Evolutionary conservation across 2,888 invertebrate species (phyloP), one percentile per base, ranked within the genome.

Genomic region (Gastracanthus pulcherrimus): DNA sequence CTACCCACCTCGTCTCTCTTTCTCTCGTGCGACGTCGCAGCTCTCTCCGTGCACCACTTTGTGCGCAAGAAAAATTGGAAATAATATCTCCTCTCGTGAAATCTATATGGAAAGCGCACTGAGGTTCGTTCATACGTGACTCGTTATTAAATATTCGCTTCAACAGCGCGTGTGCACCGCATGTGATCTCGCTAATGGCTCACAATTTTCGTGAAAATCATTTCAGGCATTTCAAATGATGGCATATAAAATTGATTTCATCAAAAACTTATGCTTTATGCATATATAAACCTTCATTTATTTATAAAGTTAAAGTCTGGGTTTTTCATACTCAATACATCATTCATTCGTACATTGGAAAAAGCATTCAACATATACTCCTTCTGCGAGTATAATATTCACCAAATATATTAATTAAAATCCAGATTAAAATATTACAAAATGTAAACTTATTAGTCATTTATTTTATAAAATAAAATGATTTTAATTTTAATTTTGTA

Each of bases 11-110:
- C 60, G n/a, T 76, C 77, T 72, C 78, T 72, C 58, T 66, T 41
- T 72, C 66, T 36, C 69, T 70, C 58, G 11, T 78, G 41, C 70
- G 41, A 62, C 78, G 64, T 72, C 26, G 82, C 84, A 80, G 77
- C 83, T 84, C 81, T 82, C 80, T 86, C 26, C 69, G 74, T 85
- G 86, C 88, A 86, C 86, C 89, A 90, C 89, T 90, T 90, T 89
- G 88, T 88, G 88, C 87, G 85, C 88, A 89, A 88, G 89, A 89
- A 89, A 89, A 90, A 89, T 90, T 90, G 90, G 89, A 90, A 90
- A 90, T 89, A 90, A 90, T 89, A 90, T 89, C 89, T 89, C 86
- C 86, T 89, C 87, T 86, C 82, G 84, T 78, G 84, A 85, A 88
- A 87, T 88, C 78, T 83, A 87, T 88, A 87, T 87, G 86, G 86